Evolutionary conservation across 2,113 vertebrate genomes (phyloP), one percentile per base, ranked within the genome.

Genomic region (Oryzias woworae): DNA sequence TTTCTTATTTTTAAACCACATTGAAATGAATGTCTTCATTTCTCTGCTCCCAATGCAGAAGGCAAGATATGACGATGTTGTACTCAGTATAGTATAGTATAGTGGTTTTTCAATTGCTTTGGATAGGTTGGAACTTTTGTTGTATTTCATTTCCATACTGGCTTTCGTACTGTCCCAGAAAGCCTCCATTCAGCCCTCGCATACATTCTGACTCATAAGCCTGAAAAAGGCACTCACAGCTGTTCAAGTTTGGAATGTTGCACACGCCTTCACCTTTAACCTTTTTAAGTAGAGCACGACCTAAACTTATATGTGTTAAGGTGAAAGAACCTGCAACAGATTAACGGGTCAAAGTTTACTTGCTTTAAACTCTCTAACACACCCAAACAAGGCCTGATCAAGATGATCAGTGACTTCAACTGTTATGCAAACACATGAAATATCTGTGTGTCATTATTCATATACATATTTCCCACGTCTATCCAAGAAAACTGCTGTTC

Each of bases 261-360:
- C 54, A 48, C 77, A 56, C 62, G 31, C 57, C 62, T 44, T 74
- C 59, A 85, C 80, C 84, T 85, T 71, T 83, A 7, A 83, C 80
- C 69, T 80, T 31, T 75, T 22, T 70, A 71, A 61, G 12, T 31
- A 62, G 61, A 24, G 36, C 56, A 58, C 53, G 74, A 62, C 64
- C 76, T 69, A 66, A 78, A 54, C 73, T 75, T 51, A 70, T 60
- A 54, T 20, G 15, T 60, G 50, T 45, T 60, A 63, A 60, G 67
- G 48, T 68, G 43, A 76, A 65, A 57, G 57, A 62, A 73, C 62
- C 55, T 60, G 26, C 24, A 75, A 23, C 53, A 60, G 56, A 55
- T 83, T 64, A 78, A 53, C 73, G 53, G 82, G 70, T 62, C 69
- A 85, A 87, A 82, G 74, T 85, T 81, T 58, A 78, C 81, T 66